These are phyloP conservation scores for Drosophila silvestris DNA, from an alignment of 2,888 invertebrate genomes.

Conservation along the genomic window DNA sequence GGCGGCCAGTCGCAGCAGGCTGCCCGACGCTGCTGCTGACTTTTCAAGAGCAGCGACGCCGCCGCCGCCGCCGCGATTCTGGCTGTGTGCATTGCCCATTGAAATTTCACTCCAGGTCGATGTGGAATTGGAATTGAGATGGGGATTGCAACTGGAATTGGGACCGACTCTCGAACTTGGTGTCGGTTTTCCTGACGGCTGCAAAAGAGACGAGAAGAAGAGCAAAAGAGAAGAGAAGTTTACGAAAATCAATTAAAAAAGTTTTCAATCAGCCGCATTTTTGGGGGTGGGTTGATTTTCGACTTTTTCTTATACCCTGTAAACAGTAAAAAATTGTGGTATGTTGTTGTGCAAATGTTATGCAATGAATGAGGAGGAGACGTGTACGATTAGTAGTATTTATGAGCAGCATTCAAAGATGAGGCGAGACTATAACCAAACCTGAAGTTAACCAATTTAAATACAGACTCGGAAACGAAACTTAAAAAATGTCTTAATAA, in stretches of 20 bases:
- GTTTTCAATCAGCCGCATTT: constrained; percentile 81
- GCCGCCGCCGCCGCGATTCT: constrained; percentile 40
- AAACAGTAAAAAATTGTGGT: neutral
- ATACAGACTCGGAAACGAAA: too few relatives aligned
- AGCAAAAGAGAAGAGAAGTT: constrained; percentile 42
- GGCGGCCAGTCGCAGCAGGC: constrained; percentile 44
- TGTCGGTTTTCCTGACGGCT: constrained; percentile 13
- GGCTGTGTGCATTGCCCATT: constrained; percentile 78
- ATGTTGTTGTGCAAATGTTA: neutral
- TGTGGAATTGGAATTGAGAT: neutral
- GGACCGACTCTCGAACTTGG: constrained; percentile 14
- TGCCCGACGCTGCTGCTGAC: constrained; percentile 47
- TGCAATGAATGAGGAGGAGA: neutral
- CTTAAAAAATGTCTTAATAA: too few relatives aligned
- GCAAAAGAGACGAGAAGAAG: constrained; percentile 3
- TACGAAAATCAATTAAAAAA: constrained; percentile 83
- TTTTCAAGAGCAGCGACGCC: constrained; percentile 55
- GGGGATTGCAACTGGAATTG: neutral
- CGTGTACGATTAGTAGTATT: neutral
- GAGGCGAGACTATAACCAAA: neutral
- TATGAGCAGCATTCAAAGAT: neutral
- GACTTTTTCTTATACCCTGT: constrained; percentile 11
- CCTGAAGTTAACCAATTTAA: too few relatives aligned
- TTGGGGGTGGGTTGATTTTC: constrained; percentile 47
- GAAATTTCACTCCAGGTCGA: constrained; percentile 5